phyloP scores from a whole-genome alignment of 2,888 invertebrate species.

The Andrena hattorfiana region DNA sequence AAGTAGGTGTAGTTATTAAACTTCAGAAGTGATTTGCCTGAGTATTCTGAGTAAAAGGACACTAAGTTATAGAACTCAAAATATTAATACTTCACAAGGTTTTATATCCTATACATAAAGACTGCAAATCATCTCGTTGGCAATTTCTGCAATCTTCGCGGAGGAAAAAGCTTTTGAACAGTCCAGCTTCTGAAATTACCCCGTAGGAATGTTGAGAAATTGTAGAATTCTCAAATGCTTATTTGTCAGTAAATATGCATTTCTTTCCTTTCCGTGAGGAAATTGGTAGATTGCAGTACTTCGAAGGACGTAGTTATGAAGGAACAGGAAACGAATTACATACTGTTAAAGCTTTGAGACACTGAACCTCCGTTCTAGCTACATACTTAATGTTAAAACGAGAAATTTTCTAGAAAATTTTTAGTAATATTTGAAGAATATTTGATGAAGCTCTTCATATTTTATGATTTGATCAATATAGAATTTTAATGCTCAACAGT shows the following conservation, averaged over 20 bases:
- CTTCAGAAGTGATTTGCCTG: no score
- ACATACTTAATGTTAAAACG: neutral
- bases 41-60: no score
- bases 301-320: neutral
- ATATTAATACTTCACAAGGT: no score
- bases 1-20: no score
- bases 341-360: neutral
- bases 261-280: neutral
- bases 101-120: no score
- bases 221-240: neutral
- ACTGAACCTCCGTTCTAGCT: neutral
- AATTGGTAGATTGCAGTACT: neutral
- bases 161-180: no score
- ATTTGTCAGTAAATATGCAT: neutral
- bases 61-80: no score
- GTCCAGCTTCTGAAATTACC: neutral
- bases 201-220: neutral
- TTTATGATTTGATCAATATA: neutral
- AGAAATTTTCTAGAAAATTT: neutral
- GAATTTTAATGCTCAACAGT: neutral
- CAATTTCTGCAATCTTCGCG: no score
- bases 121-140: no score
- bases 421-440: neutral
- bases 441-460: neutral
- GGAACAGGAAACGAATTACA: neutral